phyloP scores from a whole-genome alignment of 2,113 vertebrate species.

The Apaloderma vittatum region DNA sequence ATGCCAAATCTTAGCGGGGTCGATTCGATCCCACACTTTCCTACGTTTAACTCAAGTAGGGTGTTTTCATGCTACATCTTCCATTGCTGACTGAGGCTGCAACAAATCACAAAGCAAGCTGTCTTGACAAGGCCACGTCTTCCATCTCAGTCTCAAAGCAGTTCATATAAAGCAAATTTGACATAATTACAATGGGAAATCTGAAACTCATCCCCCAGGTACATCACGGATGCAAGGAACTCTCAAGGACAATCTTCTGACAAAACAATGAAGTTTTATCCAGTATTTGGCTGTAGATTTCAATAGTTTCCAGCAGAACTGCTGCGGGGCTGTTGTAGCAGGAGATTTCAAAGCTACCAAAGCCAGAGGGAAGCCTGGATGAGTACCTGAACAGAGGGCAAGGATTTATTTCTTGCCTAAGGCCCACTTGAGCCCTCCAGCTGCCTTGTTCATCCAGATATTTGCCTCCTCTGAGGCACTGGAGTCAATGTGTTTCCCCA shows the following conservation, averaged over 20 bases:
- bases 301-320: background rate
- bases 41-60: background rate
- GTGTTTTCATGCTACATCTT: background rate
- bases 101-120: background rate
- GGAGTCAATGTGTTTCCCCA: background rate
- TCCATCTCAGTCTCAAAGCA: background rate
- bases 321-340: background rate
- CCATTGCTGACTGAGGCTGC: background rate
- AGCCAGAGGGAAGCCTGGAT: background rate
- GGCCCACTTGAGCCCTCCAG: background rate
- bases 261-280: background rate
- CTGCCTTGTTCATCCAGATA: background rate
- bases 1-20: background rate
- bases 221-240: background rate
- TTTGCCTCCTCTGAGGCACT: background rate
- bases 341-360: background rate
- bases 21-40: accelerated
- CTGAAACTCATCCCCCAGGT: background rate
- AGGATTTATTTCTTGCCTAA: background rate
- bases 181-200: background rate
- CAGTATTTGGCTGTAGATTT: background rate
- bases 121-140: background rate
- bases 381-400: background rate
- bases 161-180: background rate
- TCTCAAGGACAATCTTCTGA: background rate